Base-by-base conservation (phyloP, 1,140 invertebrate genomes). In the Capitella teleta region DNA sequence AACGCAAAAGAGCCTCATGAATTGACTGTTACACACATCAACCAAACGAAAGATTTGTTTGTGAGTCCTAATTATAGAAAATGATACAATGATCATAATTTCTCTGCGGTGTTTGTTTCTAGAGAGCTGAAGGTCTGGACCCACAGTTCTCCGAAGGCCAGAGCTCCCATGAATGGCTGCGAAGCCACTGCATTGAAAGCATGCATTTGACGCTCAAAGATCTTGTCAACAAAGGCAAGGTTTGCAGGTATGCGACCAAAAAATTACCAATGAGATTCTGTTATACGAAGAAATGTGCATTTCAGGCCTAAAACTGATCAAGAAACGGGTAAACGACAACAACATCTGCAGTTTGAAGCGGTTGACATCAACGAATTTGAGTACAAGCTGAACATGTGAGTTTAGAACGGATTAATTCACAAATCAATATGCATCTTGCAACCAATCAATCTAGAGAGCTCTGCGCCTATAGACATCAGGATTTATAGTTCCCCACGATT, bases 281-380 rank as follows among this genome's bases (percentile, higher is more conserved):
- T 44, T 4, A 44, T 32, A 32, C n/a, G n/a, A 10, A 10, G 8
- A 32, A 32, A 23, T 45, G 18, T 34, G 55, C 28, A 34, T 59
- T 52, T 48, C 50, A 70, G 65, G 28, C 50, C 64, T 5, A 53
- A 58, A 40, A 58, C 61, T 41, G 63, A 68, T 38, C 58, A 59
- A 37, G 57, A 59, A 28, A 69, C 59, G 49, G 68, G 68, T 28
- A 67, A 66, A 53, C 58, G 62, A 6, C 57, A 61, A 28, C 67
- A 67, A 28, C 66, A 70, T 41, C 63, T 72, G 36, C 64, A 67
- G 60, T 72, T 70, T 63, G 68, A 71, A 55, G 62, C 68, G 21
- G 60, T 59, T 46, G 62, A 64, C 59, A 63, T 72, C 41, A 71
- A 70, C 57, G 68, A 71, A 47, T 72, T 72, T 61, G 68, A 72